These are phyloP conservation scores for Ecdyonurus torrentis DNA, from an alignment of 2,888 invertebrate species.

Conservation along the genomic window DNA sequence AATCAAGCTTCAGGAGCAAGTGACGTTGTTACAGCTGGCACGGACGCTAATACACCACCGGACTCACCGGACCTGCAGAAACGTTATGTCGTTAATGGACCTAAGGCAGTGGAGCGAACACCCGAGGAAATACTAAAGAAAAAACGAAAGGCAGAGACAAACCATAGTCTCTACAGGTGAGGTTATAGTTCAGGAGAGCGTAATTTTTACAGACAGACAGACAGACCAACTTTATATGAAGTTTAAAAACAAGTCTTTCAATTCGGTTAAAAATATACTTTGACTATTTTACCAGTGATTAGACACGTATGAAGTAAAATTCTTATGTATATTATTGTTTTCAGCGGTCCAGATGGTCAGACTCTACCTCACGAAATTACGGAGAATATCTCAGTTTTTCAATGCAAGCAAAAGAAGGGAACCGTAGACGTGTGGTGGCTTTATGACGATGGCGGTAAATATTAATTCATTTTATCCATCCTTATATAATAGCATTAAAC, in stretches of 20 bases:
- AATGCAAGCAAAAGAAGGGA: slow-evolving; percentile 21
- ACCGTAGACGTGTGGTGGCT: slow-evolving; percentile 39
- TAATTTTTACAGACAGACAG: background rate
- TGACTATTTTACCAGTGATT: background rate
- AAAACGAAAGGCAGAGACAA: background rate
- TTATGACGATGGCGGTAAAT: slow-evolving; percentile 28
- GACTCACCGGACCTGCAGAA: background rate
- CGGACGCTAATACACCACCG: background rate
- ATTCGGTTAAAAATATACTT: background rate
- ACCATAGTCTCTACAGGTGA: background rate
- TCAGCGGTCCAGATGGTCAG: background rate
- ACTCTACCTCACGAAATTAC: slow-evolving; percentile 20
- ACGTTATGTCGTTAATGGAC: background rate
- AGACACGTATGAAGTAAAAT: background rate
- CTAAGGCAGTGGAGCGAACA: background rate
- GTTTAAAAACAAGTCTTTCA: background rate
- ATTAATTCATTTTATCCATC: too few relatives aligned
- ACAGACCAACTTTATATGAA: too few relatives aligned
- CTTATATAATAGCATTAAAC: too few relatives aligned
- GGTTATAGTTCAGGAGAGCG: background rate
- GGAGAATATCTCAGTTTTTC: slow-evolving; percentile 5
- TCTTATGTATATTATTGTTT: too few relatives aligned
- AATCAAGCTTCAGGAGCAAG: too few relatives aligned
- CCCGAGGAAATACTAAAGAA: background rate
- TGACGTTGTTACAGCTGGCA: background rate